Evolutionary conservation across 2,888 invertebrate genomes (phyloP), one percentile per base, ranked within the genome.

Genomic region (Drosophila tripunctata): DNA sequence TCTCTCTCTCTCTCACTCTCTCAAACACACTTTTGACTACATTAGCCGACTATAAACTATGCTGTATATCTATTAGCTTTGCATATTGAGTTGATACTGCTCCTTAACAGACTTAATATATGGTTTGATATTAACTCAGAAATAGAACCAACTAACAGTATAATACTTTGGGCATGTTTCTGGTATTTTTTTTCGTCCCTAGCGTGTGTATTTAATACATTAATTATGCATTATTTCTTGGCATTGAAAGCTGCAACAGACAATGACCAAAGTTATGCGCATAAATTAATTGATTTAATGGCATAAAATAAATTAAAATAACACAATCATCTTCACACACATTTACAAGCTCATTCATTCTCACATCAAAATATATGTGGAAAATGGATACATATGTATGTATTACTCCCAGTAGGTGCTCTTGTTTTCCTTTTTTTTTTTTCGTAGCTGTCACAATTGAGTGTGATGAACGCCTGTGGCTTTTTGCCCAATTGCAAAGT

Each of bases 271-370:
- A 51, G 60, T 63, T 75, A 72, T 79, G 83, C 65, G 43, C 69
- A 83, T 80, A 67, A 83, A 79, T 83, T 69, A 69, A 75, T 67
- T 69, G 63, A 65, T 75, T 77, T 64, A 65, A 68, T 65, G 76
- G 40, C 57, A 67, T 48, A 64, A 50, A 44, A 66, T 54, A 51
- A 78, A 71, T 75, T 67, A 64, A 62, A 76, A 67, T 48, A 44
- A 62, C 44, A 35, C 31, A 61, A 77, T 65, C 52, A 73, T 21
- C 3, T 6, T 12, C 31, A 45, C n/a, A 19, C 44, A 44, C 17
- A n/a, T n/a, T 4, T 30, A 33, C 45, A 33, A 19, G 21, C 21
- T 6, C 30, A 31, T 21, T 10, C 22, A 4, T 22, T 12, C 44
- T 1, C 17, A 15, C 8, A 10, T 36, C 10, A 12, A 5, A 17